phyloP scores from a whole-genome alignment of 2,888 invertebrate genomes.

The Ophioninae sp. region DNA sequence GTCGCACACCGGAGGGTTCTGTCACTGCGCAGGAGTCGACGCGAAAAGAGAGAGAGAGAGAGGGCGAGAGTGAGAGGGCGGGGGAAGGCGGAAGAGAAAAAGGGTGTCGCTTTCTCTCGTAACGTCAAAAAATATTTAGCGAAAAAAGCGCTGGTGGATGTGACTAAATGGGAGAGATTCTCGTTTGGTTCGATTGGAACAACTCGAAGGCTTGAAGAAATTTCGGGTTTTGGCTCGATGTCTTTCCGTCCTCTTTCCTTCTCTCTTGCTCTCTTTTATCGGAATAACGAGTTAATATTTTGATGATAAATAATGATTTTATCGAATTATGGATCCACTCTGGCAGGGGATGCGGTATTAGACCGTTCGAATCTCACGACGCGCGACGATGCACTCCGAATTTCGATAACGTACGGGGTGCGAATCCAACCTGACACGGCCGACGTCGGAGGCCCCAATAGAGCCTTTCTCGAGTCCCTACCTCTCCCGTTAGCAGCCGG shows the following conservation, averaged over 20 bases:
- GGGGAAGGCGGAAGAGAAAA: neutral
- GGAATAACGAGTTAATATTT: slow-evolving; percentile 15
- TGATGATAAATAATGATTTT: neutral
- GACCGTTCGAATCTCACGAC: slow-evolving; percentile 38
- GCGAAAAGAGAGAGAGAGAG: neutral
- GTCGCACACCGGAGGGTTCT: slow-evolving; percentile 1
- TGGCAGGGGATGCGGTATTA: slow-evolving; percentile 17
- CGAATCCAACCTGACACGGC: slow-evolving; percentile 70
- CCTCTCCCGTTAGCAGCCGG: slow-evolving; percentile 62
- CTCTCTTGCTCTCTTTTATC: neutral
- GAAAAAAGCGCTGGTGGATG: neutral
- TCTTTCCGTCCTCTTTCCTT: slow-evolving; percentile 1
- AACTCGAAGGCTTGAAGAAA: neutral
- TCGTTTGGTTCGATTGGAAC: neutral
- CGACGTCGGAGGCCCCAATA: slow-evolving; percentile 72
- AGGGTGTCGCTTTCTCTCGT: neutral
- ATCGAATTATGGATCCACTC: slow-evolving; percentile 16
- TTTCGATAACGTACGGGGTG: slow-evolving; percentile 59
- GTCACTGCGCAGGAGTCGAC: slow-evolving; percentile 13
- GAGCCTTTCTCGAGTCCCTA: slow-evolving; percentile 49
- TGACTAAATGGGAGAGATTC: neutral
- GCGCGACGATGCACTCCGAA: slow-evolving; percentile 56
- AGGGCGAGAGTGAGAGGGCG: neutral
- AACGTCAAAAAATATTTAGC: neutral
- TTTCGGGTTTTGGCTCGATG: neutral